Evolutionary conservation across 1,140 invertebrate genomes (phyloP), one percentile per base, ranked within the genome.

Genomic region (Cydia strobilella): DNA sequence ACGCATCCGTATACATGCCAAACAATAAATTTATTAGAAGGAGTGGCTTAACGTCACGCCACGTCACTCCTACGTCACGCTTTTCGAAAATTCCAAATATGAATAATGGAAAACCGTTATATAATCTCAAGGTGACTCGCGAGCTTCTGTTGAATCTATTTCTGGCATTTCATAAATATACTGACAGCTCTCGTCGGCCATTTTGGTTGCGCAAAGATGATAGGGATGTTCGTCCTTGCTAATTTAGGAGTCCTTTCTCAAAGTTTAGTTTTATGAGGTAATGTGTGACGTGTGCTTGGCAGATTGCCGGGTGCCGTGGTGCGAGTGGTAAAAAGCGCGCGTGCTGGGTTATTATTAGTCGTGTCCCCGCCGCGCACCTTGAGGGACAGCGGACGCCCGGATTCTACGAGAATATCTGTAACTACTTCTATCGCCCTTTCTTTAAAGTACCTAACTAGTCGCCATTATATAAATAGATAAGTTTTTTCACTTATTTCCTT

Each of bases 21-120:
- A 93, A 93, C 90, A 91, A 93, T 93, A 93, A 91, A 93, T 91
- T 91, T 91, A 91, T 92, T 92, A 90, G 90, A 88, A 88, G 90
- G 90, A 93, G 90, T 91, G 89, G 90, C 90, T 86, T 84, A 84
- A 86, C 87, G 87, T 90, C 90, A 90, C 82, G 80, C 82, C 82
- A 90, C 90, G 89, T 92, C 90, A 91, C 78, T 80, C 84, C 84
- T 81, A 80, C 89, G 89, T 90, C 83, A 84, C 82, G 81, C 80
- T 87, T 88, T 84, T 78, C 39, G 23, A 74, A 74, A 75, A 75
- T 39, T 27, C 74, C 23, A 63, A 59, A 59, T 75, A 79, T 66
- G 77, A 74, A 75, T 75, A n/a, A 15, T 81, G 13, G 77, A 82
- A 86, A 25, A 81, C 80, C 77, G 80, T 91, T 91, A 90, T 83